Base-by-base conservation (phyloP, 2,797 vertebrate species). In the Labroides dimidiatus region DNA sequence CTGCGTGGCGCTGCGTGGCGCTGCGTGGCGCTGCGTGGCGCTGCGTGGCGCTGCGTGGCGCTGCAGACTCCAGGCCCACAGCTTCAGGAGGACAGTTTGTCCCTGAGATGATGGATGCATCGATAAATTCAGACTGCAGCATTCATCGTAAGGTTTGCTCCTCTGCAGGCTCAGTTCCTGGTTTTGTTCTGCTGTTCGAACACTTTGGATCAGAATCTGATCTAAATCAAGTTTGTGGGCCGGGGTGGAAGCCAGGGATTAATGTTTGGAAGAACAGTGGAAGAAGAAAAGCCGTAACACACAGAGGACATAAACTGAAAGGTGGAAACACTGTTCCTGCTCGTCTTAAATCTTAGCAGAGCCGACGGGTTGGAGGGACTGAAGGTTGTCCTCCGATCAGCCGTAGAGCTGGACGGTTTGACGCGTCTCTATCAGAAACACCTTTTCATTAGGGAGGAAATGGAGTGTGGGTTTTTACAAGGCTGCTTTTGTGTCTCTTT, bases 391-490 rank as follows among this genome's bases (percentile, higher is more conserved):
- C 42, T 42, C 36, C 2, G 1, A 68, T 5, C 55, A 53, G 62
- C 15, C 48, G 27, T 6, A 33, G n/a, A 53, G 30, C 58, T 30
- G 64, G 52, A 20, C 5, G 30, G 13, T 3, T 27, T 36, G 44
- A 58, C 5, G 14, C 13, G 14, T 14, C 42, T 69, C 52, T 48
- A 55, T 78, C 74, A 64, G 16, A 77, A 66, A 62, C 82, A 83
- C 49, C 47, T 44, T n/a, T 48, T 76, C 53, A 65, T 78, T 49
- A 70, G 33, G 6, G 15, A 71, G 77, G 74, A 80, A 72, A 78
- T 62, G 64, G 44, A 80, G 63, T 55, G 1, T 67, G 0, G 20
- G 56, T 64, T 71, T 80, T 70, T 68, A 75, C 65, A 62, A 49
- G 36, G 49, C 54, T 63, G 11, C 41, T 53, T 66, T 80, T 71